These are phyloP conservation scores for Carduelis carduelis DNA, from an alignment of 2,797 vertebrate species.

Conservation along the genomic window DNA sequence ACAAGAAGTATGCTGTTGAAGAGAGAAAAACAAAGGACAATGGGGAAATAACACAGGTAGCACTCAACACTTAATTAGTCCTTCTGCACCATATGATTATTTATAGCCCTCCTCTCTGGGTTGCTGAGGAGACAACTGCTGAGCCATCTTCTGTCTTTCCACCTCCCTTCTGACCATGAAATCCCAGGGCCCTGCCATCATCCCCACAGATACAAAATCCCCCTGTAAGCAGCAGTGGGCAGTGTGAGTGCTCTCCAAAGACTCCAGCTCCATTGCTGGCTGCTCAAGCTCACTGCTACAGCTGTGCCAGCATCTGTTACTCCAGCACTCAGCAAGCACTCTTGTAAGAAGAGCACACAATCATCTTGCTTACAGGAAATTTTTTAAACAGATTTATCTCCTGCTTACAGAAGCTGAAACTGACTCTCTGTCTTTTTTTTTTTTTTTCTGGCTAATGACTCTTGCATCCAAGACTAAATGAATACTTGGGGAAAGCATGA, in stretches of 20 bases:
- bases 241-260: rapidly evolving
- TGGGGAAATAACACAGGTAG: neutral
- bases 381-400: neutral
- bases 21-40: neutral
- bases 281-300: neutral
- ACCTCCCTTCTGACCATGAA: neutral
- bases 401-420: neutral
- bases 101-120: neutral
- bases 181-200: neutral
- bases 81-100: neutral
- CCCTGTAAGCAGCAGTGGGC: neutral
- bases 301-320: neutral
- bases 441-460: neutral
- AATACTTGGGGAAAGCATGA: neutral
- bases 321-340: neutral
- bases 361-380: neutral
- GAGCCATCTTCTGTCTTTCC: neutral
- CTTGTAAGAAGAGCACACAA: neutral
- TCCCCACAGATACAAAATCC: rapidly evolving
- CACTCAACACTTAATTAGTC: neutral
- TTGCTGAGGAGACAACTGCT: neutral
- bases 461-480: neutral
- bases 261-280: neutral
- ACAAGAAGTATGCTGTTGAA: neutral
- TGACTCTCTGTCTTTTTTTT: neutral